phyloP scores from a whole-genome alignment of 1,140 invertebrate species.

The Berghia stephanieae region DNA sequence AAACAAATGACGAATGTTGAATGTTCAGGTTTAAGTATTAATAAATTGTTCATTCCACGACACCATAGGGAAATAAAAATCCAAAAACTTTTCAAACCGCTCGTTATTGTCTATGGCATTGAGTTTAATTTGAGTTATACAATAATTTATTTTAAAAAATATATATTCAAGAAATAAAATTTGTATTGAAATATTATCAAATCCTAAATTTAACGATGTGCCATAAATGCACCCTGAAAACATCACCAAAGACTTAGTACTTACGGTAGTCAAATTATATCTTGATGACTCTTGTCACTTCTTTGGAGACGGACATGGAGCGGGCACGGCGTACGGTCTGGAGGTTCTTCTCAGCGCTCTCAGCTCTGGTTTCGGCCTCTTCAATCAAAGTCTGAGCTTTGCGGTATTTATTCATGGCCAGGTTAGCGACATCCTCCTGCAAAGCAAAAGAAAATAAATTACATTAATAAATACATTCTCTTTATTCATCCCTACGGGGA shows the following conservation, averaged over 20 bases:
- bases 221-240: no score
- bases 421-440: conserved; percentile 66
- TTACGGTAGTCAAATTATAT: conserved; percentile 40
- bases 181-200: neutral
- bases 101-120: neutral
- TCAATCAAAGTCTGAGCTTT: conserved; percentile 64
- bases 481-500: no score
- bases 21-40: no score
- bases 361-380: conserved; percentile 65
- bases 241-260: no score
- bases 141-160: neutral
- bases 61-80: no score
- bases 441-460: no score
- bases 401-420: conserved; percentile 68
- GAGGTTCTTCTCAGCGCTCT: conserved; percentile 64
- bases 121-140: neutral
- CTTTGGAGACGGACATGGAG: conserved; percentile 63
- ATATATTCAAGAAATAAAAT: neutral
- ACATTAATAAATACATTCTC: no score
- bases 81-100: neutral
- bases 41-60: no score
- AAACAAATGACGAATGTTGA: no score
- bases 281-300: conserved; percentile 55
- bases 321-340: conserved; percentile 56
- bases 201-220: neutral